phyloP scores from a whole-genome alignment of 2,888 invertebrate species.

The Tanytarsus gracilentus region DNA sequence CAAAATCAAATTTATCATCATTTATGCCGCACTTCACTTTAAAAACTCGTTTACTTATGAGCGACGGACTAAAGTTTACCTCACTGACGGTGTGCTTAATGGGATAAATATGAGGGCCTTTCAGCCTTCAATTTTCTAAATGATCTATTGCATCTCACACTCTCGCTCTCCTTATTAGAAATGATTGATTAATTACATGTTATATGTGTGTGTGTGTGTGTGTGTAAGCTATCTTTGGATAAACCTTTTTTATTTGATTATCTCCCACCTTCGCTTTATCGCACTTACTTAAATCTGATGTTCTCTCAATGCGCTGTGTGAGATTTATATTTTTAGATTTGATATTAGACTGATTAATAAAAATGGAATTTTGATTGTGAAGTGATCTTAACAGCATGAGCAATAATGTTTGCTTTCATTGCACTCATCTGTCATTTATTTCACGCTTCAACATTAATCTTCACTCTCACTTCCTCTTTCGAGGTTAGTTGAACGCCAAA shows the following conservation, averaged over 20 bases:
- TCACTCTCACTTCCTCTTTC: no score
- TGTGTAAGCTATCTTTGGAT: no score
- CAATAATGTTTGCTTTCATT: neutral
- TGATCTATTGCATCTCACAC: constrained; percentile 20
- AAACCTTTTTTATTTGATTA: no score
- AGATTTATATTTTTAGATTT: neutral
- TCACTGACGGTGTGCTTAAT: neutral
- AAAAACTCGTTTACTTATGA: constrained; percentile 16
- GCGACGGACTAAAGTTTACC: neutral
- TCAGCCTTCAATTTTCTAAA: constrained; percentile 22
- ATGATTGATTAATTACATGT: constrained; percentile 24
- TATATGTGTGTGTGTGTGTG: neutral
- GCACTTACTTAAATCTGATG: no score
- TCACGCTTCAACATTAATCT: constrained; percentile 13
- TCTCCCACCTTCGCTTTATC: no score
- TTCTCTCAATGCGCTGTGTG: no score
- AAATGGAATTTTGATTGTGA: neutral
- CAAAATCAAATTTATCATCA: constrained; percentile 24
- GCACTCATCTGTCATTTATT: constrained; percentile 18
- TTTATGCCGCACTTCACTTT: constrained; percentile 24
- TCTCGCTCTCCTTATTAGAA: neutral
- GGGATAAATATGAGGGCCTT: neutral
- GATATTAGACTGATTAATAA: neutral
- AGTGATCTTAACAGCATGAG: neutral
- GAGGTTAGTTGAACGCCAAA: no score